Evolutionary conservation across 2,797 vertebrate genomes (phyloP), one percentile per base, ranked within the genome.

Genomic region (Spinibarbus caldwelli): DNA sequence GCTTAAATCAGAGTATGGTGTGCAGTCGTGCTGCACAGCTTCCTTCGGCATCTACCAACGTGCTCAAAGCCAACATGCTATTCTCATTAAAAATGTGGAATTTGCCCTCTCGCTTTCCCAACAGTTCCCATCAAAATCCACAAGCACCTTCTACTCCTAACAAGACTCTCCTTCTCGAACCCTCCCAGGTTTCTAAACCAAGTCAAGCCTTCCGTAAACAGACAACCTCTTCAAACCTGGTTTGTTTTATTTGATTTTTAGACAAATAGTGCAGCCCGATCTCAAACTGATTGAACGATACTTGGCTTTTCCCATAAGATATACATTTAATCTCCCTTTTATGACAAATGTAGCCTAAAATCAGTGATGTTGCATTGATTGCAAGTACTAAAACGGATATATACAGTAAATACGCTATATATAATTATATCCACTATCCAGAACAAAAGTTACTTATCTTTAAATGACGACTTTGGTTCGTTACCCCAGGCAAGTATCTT

Each of bases 21-120:
- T 87, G 91, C 91, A 68, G 91, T 90, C 90, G 81, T 90, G 34
- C 47, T 83, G 89, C 83, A 57, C 85, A 67, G 89, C 81, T 88
- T 91, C 85, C 91, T 85, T 88, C 91, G 91, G 93, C 93, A 91
- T 91, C 94, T 92, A 91, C 92, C 94, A 93, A 96, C 95, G 91
- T 96, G 94, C 95, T 95, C 94, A 93, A 92, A 94, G 91, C 94
- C 95, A 95, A 94, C 95, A 94, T 94, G 92, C 93, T 92, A 92
- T 92, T 93, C 90, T 94, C 92, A 85, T 93, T 90, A 92, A 91
- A 85, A 92, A 92, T 91, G 91, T 92, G 93, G 91, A 90, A 90
- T 89, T 91, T 87, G 75, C 83, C 67, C 41, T 67, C 36, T 70
- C 45, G 57, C 68, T 82, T 31, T 71, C 36, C 26, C 73, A 86